Base-by-base conservation (phyloP, 2,797 vertebrate species). In the Xenops minutus region DNA sequence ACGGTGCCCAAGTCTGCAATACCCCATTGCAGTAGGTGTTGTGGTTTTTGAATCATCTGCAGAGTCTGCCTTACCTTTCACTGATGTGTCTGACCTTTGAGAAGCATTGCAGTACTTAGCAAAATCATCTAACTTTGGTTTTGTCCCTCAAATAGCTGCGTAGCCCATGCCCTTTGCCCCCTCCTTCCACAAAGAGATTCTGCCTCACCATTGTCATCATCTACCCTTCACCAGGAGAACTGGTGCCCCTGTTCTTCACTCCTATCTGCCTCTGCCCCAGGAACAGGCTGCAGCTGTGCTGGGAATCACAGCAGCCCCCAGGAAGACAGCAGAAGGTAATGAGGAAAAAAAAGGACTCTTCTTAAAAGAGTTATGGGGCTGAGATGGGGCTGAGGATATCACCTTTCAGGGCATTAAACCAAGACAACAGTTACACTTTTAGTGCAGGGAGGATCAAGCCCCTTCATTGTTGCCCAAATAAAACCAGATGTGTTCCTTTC, bases 351-450 rank as follows among this genome's bases (percentile, higher is more conserved):
- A 81, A 15, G 1, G 19, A 32, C 23, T 37, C 7, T 43, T 83
- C 11, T 27, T 37, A 46, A 58, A 43, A 43, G 4, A 54, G 18
- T 54, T 0, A 0, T 41, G 24, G 21, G 46, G 19, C n/a, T 69
- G 24, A 62, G 34, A 41, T 14, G 27, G 18, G 18, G 3, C 10
- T 62, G 30, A 59, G 24, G 19, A 62, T 0, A 2, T 59, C 32
- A 29, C 27, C 22, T 32, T 71, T 82, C 32, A 48, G 24, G 24
- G 26, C 32, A 48, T 44, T 74, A 76, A 77, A 72, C 9, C 12
- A 74, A 54, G 26, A 36, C n/a, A 73, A 27, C 32, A 67, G 34
- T 71, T 61, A 58, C 3, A 19, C 24, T 27, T 89, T 36, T n/a
- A 56, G 26, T 20, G 30, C 29, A 83, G 49, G 36, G 85, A 67